Evolutionary conservation across 2,113 vertebrate species (phyloP), one percentile per base, ranked within the genome.

Genomic region (Paracanthobrama guichenoti): DNA sequence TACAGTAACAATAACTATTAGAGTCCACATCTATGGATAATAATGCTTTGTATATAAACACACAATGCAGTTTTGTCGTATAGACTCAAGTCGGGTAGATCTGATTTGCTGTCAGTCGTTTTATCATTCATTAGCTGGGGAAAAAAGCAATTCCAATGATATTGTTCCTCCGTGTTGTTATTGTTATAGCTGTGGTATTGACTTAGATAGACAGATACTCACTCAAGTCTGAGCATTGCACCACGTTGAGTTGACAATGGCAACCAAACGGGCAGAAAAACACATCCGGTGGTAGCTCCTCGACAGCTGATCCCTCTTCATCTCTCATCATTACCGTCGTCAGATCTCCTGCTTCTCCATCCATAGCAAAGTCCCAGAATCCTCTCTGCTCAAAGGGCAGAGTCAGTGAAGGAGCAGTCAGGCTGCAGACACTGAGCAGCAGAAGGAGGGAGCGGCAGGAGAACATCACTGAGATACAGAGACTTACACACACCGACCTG

Each of bases 141-240:
- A 18, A 16, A 18, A 66, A 66, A 31, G 14, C 6, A 6, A 31
- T 31, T 64, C 6, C 13, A 66, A 31, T 16, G 1, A 18, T 31
- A 16, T 66, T 0, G 16, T 31, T 66, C 28, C 26, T 7, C 62
- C 31, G 16, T 55, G 7, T 67, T 31, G 8, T 35, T 67, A 35
- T 2, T 35, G 28, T 35, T 35, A 20, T 20, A 55, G 18, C 18
- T 55, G 6, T 55, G 1, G 53, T 55, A 6, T 53, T 16, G 16
- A 53, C 48, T 46, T 46, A 1, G 44, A 46, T 18, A 20, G 53
- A 55, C 0, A 20, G 53, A 57, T 44, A 84, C 96, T 94, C 84
- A 97, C 96, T 95, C 6, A 97, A 93, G 89, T 97, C 97, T 4
- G 97, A 97, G 80, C 97, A 97, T 86, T 97, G 97, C 55, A 97